phyloP scores from a whole-genome alignment of 2,888 invertebrate genomes.

The Thereva unica region DNA sequence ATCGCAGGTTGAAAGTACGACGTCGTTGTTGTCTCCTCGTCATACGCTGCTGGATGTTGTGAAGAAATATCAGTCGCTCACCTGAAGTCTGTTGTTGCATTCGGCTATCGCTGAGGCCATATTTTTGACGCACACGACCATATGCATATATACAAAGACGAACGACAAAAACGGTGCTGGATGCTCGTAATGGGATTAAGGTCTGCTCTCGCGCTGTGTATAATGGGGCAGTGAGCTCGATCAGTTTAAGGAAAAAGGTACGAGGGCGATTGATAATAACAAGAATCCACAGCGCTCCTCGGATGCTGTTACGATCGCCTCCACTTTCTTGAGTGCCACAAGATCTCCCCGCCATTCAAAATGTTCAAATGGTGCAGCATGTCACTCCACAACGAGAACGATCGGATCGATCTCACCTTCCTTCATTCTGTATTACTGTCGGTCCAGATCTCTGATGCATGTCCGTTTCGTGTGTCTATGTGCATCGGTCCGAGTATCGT shows the following conservation, averaged over 20 bases:
- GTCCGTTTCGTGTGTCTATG: neutral
- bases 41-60: too few relatives aligned
- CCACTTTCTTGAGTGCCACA: neutral
- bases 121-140: too few relatives aligned
- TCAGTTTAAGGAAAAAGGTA: neutral
- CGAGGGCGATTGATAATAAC: neutral
- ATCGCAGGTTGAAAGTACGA: neutral
- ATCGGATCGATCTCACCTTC: neutral
- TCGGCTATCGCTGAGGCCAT: too few relatives aligned
- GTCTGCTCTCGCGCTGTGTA: neutral
- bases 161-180: neutral
- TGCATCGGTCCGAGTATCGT: neutral
- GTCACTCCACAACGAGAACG: neutral
- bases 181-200: neutral
- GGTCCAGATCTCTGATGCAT: neutral
- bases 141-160: neutral
- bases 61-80: too few relatives aligned
- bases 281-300: neutral
- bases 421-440: neutral
- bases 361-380: neutral
- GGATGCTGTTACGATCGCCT: neutral
- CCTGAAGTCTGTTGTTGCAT: too few relatives aligned
- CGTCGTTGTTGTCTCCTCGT: neutral
- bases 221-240: neutral
- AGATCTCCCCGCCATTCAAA: neutral